These are phyloP conservation scores for Dasyprocta punctata DNA, from an alignment of 2,113 vertebrate genomes.

Conservation along the genomic window DNA sequence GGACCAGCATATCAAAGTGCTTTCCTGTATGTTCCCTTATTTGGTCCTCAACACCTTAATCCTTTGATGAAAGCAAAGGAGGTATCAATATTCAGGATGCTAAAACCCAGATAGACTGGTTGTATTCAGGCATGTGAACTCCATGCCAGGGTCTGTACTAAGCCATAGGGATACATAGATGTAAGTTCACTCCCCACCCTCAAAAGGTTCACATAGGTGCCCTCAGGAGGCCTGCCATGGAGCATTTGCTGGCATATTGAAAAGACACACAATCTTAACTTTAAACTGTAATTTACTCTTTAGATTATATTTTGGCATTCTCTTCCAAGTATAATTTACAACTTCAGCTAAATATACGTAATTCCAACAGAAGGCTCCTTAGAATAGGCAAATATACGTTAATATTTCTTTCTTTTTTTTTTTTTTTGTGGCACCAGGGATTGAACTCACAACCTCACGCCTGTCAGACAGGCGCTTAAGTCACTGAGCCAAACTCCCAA, in stretches of 20 bases:
- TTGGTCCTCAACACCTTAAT: background rate
- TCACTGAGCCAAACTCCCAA: too few species aligned
- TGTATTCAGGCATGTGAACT: background rate
- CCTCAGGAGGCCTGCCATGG: background rate
- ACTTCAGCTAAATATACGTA: background rate
- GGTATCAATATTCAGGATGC: background rate
- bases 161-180: background rate
- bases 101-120: background rate
- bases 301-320: background rate
- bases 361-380: slow-evolving; percentile 18
- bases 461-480: too few species aligned
- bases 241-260: background rate
- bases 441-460: too few species aligned
- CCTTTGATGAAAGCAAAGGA: background rate
- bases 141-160: background rate
- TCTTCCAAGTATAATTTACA: slow-evolving; percentile 26
- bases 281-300: background rate
- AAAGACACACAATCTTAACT: background rate
- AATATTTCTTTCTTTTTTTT: slow-evolving; percentile 21
- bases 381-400: background rate
- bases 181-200: background rate
- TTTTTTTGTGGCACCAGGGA: too few species aligned
- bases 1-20: background rate
- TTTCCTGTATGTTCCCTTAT: background rate
- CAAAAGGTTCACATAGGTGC: background rate